Percentiles rank a stretch among this genome's conserved stretches.
Conservation (phyloP, 2,797 vertebrate genomes). For the Anisognathus igniventris region DNA sequence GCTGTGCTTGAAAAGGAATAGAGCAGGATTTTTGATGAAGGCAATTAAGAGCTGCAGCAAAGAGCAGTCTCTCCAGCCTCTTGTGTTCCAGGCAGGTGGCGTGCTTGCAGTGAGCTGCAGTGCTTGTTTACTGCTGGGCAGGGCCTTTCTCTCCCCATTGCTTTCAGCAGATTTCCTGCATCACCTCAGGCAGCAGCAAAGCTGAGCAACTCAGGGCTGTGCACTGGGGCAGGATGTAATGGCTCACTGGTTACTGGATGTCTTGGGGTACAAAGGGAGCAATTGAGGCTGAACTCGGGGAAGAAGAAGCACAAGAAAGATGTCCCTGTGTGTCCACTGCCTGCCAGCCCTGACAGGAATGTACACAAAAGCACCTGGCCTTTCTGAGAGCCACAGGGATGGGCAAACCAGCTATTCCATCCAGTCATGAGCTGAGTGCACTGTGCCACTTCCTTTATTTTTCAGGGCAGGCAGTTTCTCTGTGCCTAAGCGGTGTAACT, state of each 20-base stretch:
- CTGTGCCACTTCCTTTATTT: neutral
- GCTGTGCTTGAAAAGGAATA: neutral
- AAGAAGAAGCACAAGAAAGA: neutral
- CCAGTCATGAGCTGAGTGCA: fast-evolving
- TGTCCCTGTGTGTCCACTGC: neutral
- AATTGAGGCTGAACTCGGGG: neutral
- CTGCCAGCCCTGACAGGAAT: neutral
- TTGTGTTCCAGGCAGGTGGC: constrained; percentile 19
- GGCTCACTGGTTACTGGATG: neutral
- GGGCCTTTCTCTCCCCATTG: neutral
- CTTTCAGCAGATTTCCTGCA: neutral
- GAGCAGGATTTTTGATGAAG: neutral
- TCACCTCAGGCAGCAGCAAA: neutral
- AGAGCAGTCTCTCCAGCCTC: neutral
- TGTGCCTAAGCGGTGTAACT: neutral
- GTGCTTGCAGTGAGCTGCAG: neutral
- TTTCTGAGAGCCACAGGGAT: neutral
- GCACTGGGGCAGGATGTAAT: neutral
- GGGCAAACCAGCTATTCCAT: neutral
- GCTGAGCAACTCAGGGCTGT: neutral
- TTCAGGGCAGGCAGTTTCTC: neutral
- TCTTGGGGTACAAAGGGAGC: neutral
- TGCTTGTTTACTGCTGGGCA: neutral
- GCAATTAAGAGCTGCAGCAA: neutral
- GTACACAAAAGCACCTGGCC: neutral